Base-by-base conservation (phyloP, 2,888 invertebrate species). In the Augochlorella aurata region DNA sequence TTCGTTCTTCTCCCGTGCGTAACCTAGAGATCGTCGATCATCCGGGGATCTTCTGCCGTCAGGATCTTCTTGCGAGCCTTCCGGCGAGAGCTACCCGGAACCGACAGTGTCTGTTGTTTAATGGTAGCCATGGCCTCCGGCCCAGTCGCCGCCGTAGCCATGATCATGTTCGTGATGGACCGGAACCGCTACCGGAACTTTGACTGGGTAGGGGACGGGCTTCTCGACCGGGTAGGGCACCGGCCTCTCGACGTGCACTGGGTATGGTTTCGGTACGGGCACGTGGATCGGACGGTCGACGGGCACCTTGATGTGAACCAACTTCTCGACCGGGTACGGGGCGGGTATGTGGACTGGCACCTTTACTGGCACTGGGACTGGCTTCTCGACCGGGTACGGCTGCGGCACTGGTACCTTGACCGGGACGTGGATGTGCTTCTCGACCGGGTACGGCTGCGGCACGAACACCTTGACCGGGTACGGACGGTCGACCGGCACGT, bases 401-500 rank as follows among this genome's bases (percentile, higher is more conserved):
- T 93, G 92, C 4, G 93, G 93, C 78, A 97, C 96, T 82, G 95
- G 96, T 69, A 97, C 96, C 94, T 96, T 96, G 21, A 97, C 96
- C 89, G 97, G 97, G 92, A 95, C 95, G 52, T 96, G 97, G 18
- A 97, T 93, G 92, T 96, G 95, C 93, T 97, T 97, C 93, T 96
- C 96, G 24, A 97, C 97, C 85, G 97, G 97, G 94, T 97, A 97
- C 88, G 97, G 97, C 90, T 97, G 96, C 81, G 97, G 97, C 77
- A 97, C 97, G 77, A 95, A 94, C 75, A 97, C 97, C 94, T 97
- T 97, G 89, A 97, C 97, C 91, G 97, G 97, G 93, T 96, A 96
- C 80, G 97, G 97, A 93, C 96, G 96, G 93, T 97, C 97, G 87
- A 97, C 96, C 90, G 95, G 96, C 75, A 96, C 96, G 85, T 95